A percentile compares a stretch with the other conserved stretches of the same genome.
Conservation (phyloP, 2,113 vertebrate species). For the Aphyosemion australe region DNA sequence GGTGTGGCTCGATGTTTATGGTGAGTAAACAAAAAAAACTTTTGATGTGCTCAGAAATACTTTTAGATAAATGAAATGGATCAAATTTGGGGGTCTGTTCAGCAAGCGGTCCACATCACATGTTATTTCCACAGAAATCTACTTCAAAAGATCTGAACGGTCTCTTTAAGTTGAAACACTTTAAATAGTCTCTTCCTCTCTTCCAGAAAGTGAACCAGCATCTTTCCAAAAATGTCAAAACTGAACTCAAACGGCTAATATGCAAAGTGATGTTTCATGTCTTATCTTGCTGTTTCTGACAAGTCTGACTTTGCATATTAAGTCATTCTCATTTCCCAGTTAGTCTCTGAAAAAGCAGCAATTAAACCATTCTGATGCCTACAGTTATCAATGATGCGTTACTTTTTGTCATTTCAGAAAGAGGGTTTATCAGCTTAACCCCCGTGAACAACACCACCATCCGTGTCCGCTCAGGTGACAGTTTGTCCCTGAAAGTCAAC, state of each 20-base stretch:
- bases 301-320: background rate
- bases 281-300: background rate
- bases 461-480: constrained; percentile 89
- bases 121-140: too few relatives aligned
- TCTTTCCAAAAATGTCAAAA: too few relatives aligned
- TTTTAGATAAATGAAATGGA: too few relatives aligned
- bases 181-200: too few relatives aligned
- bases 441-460: constrained; percentile 82
- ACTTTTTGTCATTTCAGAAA: constrained; percentile 75
- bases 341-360: background rate
- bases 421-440: constrained; percentile 87
- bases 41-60: background rate
- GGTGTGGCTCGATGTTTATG: constrained; percentile 89
- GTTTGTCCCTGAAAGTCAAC: constrained; percentile 82
- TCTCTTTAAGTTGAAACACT: background rate
- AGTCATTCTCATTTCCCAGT: background rate
- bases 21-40: constrained; percentile 74
- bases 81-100: too few relatives aligned
- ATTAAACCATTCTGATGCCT: background rate
- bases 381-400: background rate
- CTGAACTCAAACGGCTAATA: too few relatives aligned
- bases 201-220: too few relatives aligned
- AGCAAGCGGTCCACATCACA: too few relatives aligned
- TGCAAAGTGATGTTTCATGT: background rate
- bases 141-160: too few relatives aligned